phyloP scores from a whole-genome alignment of 2,888 invertebrate genomes.

The Bugula neritina region DNA sequence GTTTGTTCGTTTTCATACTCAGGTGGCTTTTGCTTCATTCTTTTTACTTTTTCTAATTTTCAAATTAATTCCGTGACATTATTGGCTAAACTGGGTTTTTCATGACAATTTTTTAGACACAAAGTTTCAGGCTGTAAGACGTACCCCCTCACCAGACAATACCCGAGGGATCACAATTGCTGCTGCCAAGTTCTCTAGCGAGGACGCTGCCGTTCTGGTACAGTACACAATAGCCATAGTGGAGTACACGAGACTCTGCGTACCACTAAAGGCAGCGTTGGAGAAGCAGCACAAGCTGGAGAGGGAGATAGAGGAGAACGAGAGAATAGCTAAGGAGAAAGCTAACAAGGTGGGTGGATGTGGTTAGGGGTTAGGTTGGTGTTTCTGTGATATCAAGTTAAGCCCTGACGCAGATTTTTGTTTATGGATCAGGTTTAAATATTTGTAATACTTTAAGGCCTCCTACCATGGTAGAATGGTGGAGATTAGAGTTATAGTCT shows the following conservation, averaged over 20 bases:
- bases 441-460: too few species aligned
- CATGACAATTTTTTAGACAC: slow-evolving; percentile 30
- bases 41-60: too few species aligned
- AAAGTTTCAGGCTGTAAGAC: slow-evolving; percentile 30
- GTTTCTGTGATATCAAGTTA: too few species aligned
- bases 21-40: too few species aligned
- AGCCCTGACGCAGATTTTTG: too few species aligned
- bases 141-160: slow-evolving; percentile 33
- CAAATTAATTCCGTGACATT: too few species aligned
- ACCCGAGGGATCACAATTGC: slow-evolving; percentile 47
- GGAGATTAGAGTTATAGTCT: too few species aligned
- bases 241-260: slow-evolving; percentile 49
- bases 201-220: slow-evolving; percentile 51
- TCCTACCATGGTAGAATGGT: too few species aligned
- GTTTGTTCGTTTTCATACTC: too few species aligned
- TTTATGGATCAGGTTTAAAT: too few species aligned
- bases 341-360: slow-evolving; percentile 40
- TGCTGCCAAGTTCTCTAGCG: slow-evolving; percentile 51
- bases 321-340: slow-evolving; percentile 43
- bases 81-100: too few species aligned
- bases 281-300: slow-evolving; percentile 47
- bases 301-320: slow-evolving; percentile 52
- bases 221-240: slow-evolving; percentile 53
- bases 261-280: slow-evolving; percentile 39
- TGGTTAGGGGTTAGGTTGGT: too few species aligned